Percentiles rank a stretch among this genome's conserved stretches.
Evolutionary conservation across 1,140 invertebrate species (phyloP).

Genomic region (Drosophila bocqueti): DNA sequence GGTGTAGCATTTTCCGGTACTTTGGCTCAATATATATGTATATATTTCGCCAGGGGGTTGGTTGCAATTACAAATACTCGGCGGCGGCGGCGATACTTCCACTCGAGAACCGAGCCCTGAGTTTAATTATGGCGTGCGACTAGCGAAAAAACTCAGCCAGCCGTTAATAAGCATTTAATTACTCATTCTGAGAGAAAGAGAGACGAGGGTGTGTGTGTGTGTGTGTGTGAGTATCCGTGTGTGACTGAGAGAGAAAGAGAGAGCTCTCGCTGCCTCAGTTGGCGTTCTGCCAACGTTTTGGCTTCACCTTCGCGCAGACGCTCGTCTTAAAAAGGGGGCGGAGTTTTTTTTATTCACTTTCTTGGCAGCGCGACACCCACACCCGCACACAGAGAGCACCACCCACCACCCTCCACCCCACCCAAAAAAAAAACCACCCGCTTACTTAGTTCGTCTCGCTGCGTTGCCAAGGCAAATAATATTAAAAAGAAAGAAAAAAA

Average conservation of each 20-base stretch:
- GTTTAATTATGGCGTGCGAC: slow-evolving; percentile 77
- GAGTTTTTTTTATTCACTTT: slow-evolving; percentile 78
- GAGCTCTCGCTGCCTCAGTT: slow-evolving; percentile 53
- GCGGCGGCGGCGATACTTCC: slow-evolving; percentile 12
- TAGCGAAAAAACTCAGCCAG: slow-evolving; percentile 79
- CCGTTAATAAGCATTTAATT: slow-evolving; percentile 84
- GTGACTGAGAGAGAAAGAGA: slow-evolving; percentile 42
- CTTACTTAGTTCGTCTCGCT: slow-evolving; percentile 56
- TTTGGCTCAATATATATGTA: slow-evolving; percentile 16
- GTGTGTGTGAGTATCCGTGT: not conserved
- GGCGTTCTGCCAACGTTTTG: slow-evolving; percentile 55
- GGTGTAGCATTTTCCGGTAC: slow-evolving; percentile 12
- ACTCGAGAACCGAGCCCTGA: slow-evolving; percentile 57
- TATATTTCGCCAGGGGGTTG: slow-evolving; percentile 17
- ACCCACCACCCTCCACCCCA: not conserved
- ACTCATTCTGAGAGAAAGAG: slow-evolving; percentile 62
- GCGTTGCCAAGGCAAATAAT: slow-evolving; percentile 73
- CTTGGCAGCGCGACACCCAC: slow-evolving; percentile 53
- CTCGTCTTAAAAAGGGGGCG: slow-evolving; percentile 84
- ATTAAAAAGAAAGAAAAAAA: slow-evolving; percentile 31
- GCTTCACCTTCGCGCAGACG: slow-evolving; percentile 76
- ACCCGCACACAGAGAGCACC: slow-evolving; percentile 3
- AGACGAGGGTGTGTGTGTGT: slow-evolving; percentile 16
- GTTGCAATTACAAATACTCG: slow-evolving; percentile 45
- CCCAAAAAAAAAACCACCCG: slow-evolving; percentile 19